A percentile compares a stretch with the other conserved stretches of the same genome.
Evolutionary conservation across 2,888 invertebrate species (phyloP).

Genomic region (Isotomurus palustris): DNA sequence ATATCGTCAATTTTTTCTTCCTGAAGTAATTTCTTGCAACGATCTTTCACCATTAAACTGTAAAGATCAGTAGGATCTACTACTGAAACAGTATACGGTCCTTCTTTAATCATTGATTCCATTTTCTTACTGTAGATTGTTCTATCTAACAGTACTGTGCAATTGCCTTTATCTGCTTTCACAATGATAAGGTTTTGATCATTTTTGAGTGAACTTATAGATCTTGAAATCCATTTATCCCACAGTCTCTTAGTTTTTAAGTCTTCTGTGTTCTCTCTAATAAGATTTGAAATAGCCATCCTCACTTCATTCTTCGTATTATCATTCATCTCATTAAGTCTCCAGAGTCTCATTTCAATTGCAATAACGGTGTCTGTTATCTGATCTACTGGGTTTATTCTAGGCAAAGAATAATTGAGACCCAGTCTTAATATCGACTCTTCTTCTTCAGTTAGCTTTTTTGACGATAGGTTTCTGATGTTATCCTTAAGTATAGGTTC

Average conservation of each 20-base stretch:
- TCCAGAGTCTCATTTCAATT: neutral
- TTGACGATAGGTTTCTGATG: neutral
- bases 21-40: neutral
- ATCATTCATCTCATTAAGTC: neutral
- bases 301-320: neutral
- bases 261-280: neutral
- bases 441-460: neutral
- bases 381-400: neutral
- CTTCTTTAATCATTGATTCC: neutral
- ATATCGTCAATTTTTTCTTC: neutral
- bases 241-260: neutral
- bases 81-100: neutral
- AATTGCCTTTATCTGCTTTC: slow-evolving; percentile 10
- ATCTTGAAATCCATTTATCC: neutral
- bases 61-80: neutral
- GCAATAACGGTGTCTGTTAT: neutral
- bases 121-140: neutral
- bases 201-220: neutral
- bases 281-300: neutral
- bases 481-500: neutral
- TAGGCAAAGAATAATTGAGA: neutral
- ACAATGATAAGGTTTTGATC: neutral
- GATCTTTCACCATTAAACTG: neutral
- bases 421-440: neutral
- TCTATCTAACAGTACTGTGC: neutral